These are phyloP conservation scores for Limnephilus auricula DNA, from an alignment of 2,888 invertebrate genomes.

Conservation along the genomic window DNA sequence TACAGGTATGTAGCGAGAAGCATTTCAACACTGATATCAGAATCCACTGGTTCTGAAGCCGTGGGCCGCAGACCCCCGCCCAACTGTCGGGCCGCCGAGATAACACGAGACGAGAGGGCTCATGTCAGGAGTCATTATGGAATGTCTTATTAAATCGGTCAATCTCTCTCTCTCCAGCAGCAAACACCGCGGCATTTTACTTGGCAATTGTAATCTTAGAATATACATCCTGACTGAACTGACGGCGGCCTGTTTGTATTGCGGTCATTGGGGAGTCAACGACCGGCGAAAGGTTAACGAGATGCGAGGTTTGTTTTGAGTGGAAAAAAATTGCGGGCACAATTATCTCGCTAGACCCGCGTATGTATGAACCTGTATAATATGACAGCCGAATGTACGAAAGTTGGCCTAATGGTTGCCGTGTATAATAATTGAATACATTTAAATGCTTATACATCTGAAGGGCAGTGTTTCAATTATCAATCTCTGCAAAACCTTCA, in stretches of 20 bases:
- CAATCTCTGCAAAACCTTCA: not conserved
- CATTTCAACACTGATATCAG: not conserved
- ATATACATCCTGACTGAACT: slow-evolving; percentile 33
- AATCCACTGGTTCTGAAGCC: slow-evolving; percentile 43
- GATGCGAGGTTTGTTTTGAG: slow-evolving; percentile 27
- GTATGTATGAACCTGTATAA: not conserved
- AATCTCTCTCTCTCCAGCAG: slow-evolving; percentile 46
- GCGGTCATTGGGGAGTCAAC: slow-evolving; percentile 16
- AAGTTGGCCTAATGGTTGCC: not conserved
- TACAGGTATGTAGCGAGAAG: not conserved
- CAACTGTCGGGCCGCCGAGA: slow-evolving; percentile 54
- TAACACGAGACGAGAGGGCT: slow-evolving; percentile 53
- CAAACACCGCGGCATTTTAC: slow-evolving; percentile 27
- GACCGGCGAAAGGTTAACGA: slow-evolving; percentile 47
- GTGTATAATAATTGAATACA: not conserved
- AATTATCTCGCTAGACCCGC: slow-evolving; percentile 14
- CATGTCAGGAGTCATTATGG: slow-evolving; percentile 63
- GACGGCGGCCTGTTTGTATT: slow-evolving; percentile 33
- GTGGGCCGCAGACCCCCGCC: not conserved
- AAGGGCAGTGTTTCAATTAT: not conserved
- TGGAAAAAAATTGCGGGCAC: slow-evolving; percentile 28
- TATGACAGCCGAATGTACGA: not conserved
- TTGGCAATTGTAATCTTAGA: slow-evolving; percentile 42
- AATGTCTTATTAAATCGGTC: slow-evolving; percentile 63
- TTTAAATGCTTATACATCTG: not conserved